Conservation (phyloP, 2,113 vertebrate genomes). For the Cavia porcellus region DNA sequence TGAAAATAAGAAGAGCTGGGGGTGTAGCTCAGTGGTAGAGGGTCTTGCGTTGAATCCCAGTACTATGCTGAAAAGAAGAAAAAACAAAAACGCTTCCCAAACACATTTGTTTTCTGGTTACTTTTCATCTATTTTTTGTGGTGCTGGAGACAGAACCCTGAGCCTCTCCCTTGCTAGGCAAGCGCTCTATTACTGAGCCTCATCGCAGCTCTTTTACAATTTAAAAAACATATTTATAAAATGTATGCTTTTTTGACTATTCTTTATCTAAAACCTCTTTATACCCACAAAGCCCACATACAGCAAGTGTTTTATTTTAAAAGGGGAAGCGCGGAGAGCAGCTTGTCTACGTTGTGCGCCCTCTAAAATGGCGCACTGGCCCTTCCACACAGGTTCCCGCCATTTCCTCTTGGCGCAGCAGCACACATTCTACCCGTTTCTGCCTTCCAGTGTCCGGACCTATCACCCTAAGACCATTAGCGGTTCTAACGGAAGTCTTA, state of each 20-base stretch:
- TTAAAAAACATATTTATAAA: not conserved
- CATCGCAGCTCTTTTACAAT: not conserved
- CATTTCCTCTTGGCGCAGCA: not conserved
- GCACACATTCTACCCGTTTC: not conserved
- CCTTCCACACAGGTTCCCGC: not conserved
- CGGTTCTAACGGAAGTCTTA: not conserved
- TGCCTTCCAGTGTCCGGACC: not conserved
- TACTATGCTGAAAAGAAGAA: not conserved
- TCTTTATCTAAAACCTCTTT: not conserved
- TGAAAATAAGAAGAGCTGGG: not conserved
- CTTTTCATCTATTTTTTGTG: not conserved
- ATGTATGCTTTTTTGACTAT: not conserved
- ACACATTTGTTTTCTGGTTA: not conserved
- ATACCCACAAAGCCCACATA: not conserved
- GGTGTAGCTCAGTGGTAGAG: not conserved
- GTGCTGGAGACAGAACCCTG: not conserved
- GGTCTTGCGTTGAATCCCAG: not conserved
- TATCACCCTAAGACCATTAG: not conserved
- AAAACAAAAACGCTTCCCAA: not conserved
- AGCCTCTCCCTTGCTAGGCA: not conserved
- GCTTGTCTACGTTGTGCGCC: rapidly evolving
- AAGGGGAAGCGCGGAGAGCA: not conserved
- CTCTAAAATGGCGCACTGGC: not conserved
- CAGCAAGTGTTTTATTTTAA: not conserved
- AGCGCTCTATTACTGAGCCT: not conserved